These are phyloP conservation scores for Brachionus plicatilis DNA, from an alignment of 1,140 invertebrate genomes.

Conservation along the genomic window DNA sequence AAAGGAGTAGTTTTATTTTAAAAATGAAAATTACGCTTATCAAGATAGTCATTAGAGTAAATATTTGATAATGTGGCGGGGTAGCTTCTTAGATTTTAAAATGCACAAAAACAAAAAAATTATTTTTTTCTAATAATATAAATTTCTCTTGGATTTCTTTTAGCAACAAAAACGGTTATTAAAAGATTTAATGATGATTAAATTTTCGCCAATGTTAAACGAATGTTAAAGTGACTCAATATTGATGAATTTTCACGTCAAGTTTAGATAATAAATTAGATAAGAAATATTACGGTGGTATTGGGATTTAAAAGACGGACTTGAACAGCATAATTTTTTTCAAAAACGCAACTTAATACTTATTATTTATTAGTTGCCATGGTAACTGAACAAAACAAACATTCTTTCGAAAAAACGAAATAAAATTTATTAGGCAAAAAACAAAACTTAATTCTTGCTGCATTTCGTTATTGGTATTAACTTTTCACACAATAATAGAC, in stretches of 20 bases:
- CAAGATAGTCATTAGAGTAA: neutral
- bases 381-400: conserved; percentile 1
- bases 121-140: neutral
- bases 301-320: neutral
- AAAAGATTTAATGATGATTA: neutral
- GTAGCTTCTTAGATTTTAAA: neutral
- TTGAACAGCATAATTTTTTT: neutral
- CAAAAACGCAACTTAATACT: neutral
- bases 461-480: conserved; percentile 2
- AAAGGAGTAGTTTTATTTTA: neutral
- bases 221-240: neutral
- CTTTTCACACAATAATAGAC: neutral
- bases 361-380: conserved; percentile 19
- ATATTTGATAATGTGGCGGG: neutral
- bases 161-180: neutral
- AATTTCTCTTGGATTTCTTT: neutral
- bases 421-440: conserved; percentile 33
- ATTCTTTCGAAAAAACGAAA: conserved; percentile 1
- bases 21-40: neutral
- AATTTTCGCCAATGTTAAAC: neutral
- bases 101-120: neutral
- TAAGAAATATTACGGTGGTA: neutral
- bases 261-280: neutral
- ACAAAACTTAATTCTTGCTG: neutral
- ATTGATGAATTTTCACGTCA: neutral